These are phyloP conservation scores for Aplysina aerophoba DNA, from an alignment of 37 sponge, comb jelly and placozoan genomes.

Conservation along the genomic window DNA sequence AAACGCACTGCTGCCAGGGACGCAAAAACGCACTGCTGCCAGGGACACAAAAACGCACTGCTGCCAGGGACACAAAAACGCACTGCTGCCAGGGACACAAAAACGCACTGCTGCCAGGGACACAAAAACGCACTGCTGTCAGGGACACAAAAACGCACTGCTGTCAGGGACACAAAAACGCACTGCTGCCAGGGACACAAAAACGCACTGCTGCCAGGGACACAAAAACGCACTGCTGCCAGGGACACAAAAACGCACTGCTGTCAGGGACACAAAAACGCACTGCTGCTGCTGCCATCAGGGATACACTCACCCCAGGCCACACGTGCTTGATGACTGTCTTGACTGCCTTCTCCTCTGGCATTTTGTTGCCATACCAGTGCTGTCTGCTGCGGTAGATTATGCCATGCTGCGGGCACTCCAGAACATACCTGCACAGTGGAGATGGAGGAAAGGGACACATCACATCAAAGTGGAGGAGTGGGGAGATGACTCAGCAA, in stretches of 20 bases:
- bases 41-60: too few species aligned
- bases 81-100: too few species aligned
- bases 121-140: too few species aligned
- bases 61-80: too few species aligned
- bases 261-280: not conserved
- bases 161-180: too few species aligned
- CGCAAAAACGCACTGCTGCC: too few species aligned
- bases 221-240: too few species aligned
- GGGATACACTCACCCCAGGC: constrained; percentile 74
- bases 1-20: too few species aligned
- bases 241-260: not conserved
- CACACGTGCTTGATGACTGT: constrained; percentile 89
- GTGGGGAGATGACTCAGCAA: not conserved
- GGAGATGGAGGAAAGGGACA: not conserved
- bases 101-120: too few species aligned
- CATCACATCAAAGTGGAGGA: not conserved
- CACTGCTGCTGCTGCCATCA: not conserved
- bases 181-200: too few species aligned
- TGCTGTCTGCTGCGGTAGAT: constrained; percentile 91
- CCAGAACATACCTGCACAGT: constrained; percentile 76
- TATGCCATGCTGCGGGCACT: constrained; percentile 87
- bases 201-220: too few species aligned
- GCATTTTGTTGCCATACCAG: constrained; percentile 92
- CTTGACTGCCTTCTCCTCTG: constrained; percentile 70
- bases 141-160: too few species aligned